Conservation (phyloP, 2,888 invertebrate genomes). For the Mythimna pallens region DNA sequence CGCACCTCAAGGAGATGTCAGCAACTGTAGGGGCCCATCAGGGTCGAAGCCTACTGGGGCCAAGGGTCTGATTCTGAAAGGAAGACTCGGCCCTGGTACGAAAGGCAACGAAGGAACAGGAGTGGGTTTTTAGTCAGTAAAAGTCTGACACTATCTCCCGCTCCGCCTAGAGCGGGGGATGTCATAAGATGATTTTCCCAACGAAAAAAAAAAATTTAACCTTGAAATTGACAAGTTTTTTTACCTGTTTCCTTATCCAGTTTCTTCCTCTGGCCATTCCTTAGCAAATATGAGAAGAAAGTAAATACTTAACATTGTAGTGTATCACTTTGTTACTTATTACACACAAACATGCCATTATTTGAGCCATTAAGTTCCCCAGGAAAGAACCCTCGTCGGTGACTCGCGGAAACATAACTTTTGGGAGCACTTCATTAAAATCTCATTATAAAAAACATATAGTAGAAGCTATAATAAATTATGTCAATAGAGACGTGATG, state of each 20-base stretch:
- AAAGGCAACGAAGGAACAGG: no score
- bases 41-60: no score
- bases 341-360: conserved; percentile 45
- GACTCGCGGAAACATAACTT: conserved; percentile 20
- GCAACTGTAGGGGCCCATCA: no score
- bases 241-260: background rate
- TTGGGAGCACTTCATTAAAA: conserved; percentile 46
- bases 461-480: background rate
- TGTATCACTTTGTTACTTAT: conserved; percentile 52
- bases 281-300: conserved; percentile 11
- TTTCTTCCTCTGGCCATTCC: conserved; percentile 6
- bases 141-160: no score
- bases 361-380: conserved; percentile 33
- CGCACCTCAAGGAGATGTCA: no score
- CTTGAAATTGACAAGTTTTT: background rate
- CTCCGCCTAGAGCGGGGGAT: no score
- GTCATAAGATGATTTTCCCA: no score
- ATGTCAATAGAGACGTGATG: no score
- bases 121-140: no score
- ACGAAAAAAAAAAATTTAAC: background rate
- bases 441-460: conserved; percentile 26
- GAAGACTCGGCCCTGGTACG: no score
- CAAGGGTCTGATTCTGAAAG: no score
- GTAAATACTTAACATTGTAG: conserved; percentile 35
- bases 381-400: conserved; percentile 18